phyloP scores from a whole-genome alignment of 2,797 vertebrate genomes.

The Phalanger gymnotis region DNA sequence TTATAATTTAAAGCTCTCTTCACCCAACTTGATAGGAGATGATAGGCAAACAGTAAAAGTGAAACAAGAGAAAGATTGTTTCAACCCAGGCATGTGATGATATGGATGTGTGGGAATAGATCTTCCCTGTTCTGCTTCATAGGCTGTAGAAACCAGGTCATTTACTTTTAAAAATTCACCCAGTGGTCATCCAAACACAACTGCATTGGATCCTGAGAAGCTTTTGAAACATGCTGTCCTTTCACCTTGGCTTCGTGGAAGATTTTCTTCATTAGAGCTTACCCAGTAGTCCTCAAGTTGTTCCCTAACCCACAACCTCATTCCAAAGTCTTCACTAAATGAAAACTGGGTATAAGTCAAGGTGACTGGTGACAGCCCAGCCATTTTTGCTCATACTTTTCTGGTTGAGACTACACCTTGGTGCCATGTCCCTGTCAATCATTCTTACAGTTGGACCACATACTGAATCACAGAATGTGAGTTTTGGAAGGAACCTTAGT shows the following conservation, averaged over 20 bases:
- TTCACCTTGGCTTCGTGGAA: slow-evolving; percentile 3
- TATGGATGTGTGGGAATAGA: slow-evolving; percentile 72
- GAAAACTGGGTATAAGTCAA: not conserved
- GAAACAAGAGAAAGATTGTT: slow-evolving; percentile 59
- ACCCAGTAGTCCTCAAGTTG: slow-evolving; percentile 19
- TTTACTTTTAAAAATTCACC: slow-evolving; percentile 57
- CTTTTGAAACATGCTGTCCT: not conserved
- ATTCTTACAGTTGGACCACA: too few relatives aligned
- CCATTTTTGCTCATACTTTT: too few relatives aligned
- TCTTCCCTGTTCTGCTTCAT: slow-evolving; percentile 38
- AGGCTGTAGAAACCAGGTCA: slow-evolving; percentile 58
- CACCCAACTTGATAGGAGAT: slow-evolving; percentile 48
- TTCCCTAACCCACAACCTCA: slow-evolving; percentile 1
- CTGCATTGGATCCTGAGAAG: not conserved
- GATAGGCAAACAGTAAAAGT: slow-evolving; percentile 19
- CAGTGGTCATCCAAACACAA: slow-evolving; percentile 49
- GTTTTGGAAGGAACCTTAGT: too few relatives aligned
- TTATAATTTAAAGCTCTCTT: slow-evolving; percentile 21
- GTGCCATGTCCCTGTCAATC: too few relatives aligned
- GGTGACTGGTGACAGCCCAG: too few relatives aligned
- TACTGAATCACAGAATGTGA: too few relatives aligned
- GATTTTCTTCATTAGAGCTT: slow-evolving; percentile 28
- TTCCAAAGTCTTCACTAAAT: not conserved
- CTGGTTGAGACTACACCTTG: too few relatives aligned
- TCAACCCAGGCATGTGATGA: slow-evolving; percentile 28